phyloP scores from a whole-genome alignment of 2,797 vertebrate species.

The Chloroceryle amazona region DNA sequence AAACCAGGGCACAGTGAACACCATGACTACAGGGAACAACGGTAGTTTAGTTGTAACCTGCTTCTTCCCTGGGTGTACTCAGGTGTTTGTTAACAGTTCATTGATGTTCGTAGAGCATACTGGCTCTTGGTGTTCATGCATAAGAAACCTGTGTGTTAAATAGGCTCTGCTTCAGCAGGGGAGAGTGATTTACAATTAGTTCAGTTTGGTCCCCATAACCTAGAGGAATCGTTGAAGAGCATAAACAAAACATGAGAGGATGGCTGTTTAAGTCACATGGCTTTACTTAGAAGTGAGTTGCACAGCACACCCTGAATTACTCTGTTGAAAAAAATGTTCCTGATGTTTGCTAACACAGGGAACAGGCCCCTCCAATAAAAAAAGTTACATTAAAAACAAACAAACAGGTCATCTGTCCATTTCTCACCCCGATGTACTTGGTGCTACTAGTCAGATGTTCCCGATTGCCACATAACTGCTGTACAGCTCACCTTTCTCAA shows the following conservation, averaged over 20 bases:
- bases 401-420: neutral
- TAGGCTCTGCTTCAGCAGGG: neutral
- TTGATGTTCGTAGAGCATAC: rapidly evolving
- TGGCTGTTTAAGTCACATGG: constrained; percentile 2
- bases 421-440: rapidly evolving
- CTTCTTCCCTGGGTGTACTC: neutral
- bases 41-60: neutral
- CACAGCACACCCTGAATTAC: neutral
- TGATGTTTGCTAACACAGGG: neutral
- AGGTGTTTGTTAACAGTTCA: neutral
- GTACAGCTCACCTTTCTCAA: neutral
- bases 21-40: neutral
- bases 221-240: neutral
- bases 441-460: neutral
- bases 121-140: rapidly evolving
- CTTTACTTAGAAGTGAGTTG: constrained; percentile 36
- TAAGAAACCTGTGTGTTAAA: neutral
- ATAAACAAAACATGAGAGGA: constrained; percentile 5
- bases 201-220: neutral
- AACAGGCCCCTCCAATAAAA: neutral
- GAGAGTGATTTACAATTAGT: neutral
- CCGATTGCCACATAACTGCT: neutral
- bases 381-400: neutral
- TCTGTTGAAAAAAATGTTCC: neutral
- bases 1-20: neutral